phyloP scores from a whole-genome alignment of 2,888 invertebrate genomes.

The Pyralis farinalis region DNA sequence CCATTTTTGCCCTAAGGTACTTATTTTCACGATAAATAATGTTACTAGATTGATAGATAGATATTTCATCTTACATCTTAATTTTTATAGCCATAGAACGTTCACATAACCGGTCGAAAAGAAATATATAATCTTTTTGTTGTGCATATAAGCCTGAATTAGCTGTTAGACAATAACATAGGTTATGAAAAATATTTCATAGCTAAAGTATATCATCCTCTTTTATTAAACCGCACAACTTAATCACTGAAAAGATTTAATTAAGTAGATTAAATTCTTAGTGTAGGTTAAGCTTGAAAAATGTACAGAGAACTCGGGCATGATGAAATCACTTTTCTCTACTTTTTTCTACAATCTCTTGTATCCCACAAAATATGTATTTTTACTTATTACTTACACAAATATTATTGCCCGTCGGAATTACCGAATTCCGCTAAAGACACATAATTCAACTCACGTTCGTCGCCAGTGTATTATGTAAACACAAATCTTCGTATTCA shows the following conservation, averaged over 20 bases:
- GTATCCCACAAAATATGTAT: background rate
- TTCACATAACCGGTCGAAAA: too few relatives aligned
- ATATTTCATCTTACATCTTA: too few relatives aligned
- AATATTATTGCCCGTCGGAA: slow-evolving; percentile 2
- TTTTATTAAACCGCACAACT: background rate
- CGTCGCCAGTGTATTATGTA: slow-evolving; percentile 16
- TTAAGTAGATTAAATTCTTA: slow-evolving; percentile 1
- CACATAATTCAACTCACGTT: slow-evolving; percentile 6
- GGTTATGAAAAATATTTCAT: slow-evolving; percentile 11
- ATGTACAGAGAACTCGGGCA: slow-evolving; percentile 2
- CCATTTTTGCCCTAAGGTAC: slow-evolving; percentile 21
- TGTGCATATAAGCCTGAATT: too few relatives aligned
- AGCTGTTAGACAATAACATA: too few relatives aligned
- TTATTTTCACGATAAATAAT: slow-evolving; percentile 29
- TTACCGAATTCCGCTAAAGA: slow-evolving; percentile 7
- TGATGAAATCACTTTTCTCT: slow-evolving; percentile 1
- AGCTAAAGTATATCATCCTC: background rate
- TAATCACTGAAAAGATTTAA: background rate
- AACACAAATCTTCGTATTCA: slow-evolving; percentile 35
- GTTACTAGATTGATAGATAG: too few relatives aligned
- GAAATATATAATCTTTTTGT: too few relatives aligned
- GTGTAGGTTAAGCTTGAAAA: slow-evolving; percentile 10
- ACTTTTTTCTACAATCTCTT: slow-evolving; percentile 9
- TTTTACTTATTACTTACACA: background rate
- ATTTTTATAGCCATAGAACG: too few relatives aligned